Evolutionary conservation across 2,113 vertebrate genomes (phyloP), one percentile per base, ranked within the genome.

Genomic region (Zapus hudsonius): DNA sequence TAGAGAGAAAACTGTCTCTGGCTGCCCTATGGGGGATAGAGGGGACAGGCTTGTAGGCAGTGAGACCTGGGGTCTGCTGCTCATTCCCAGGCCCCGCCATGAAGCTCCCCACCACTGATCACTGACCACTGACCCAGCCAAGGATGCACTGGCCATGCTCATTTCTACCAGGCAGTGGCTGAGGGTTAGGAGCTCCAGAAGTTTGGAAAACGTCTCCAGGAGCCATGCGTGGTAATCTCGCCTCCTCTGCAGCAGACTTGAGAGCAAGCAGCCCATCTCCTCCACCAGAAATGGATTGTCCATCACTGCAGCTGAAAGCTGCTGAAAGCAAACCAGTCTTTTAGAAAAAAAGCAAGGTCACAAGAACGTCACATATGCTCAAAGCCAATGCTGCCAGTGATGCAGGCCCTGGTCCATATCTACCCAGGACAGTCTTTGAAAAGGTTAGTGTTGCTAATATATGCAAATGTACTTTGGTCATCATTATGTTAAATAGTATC

Each of bases 101-200:
- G n/a, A 33, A 57, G 84, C 27, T 9, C 5, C 10, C 29, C 75
- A 23, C 38, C 8, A 88, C n/a, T n/a, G n/a, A n/a, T n/a, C n/a
- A n/a, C n/a, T n/a, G n/a, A n/a, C n/a, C n/a, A n/a, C 96, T 95
- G 74, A 97, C 98, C 92, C 86, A 87, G 98, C 97, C 92, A 98
- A 96, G 67, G 90, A 85, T 5, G 75, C 91, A 0, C 97, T 98
- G 95, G 98, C 98, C 33, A 96, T 76, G 2, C 93, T 97, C 31
- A 96, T 86, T 33, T 98, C 98, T 69, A 97, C 96, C 95, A 99
- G 95, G 47, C 69, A 63, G 76, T 98, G 97, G 12, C 88, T 82
- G 78, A 99, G 78, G 0, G 95, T 98, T 79, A 98, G 84, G 36
- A 98, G 95, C 82, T 98, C 98, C 95, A 98, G 94, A 76, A 99